Conservation (phyloP, 2,888 invertebrate genomes). For the Eudemis profundana region DNA sequence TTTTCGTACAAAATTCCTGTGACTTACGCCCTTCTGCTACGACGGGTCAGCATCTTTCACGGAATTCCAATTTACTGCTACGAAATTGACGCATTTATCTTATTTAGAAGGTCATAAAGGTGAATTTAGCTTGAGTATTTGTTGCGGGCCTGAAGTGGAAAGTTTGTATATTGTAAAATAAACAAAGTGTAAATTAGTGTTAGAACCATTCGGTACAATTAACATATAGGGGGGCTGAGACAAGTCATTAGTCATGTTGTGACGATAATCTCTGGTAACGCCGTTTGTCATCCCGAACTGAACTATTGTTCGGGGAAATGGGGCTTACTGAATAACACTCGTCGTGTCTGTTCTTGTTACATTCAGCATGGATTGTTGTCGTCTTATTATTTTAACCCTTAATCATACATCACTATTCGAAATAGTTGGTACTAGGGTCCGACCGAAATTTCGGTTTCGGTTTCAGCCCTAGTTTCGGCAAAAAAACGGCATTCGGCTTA, state of each 20-base stretch:
- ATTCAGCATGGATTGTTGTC: too few species aligned
- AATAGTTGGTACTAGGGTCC: too few species aligned
- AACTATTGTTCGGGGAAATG: constrained; percentile 48
- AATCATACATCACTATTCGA: too few species aligned
- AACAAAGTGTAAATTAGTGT: constrained; percentile 80
- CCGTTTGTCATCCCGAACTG: constrained; percentile 70
- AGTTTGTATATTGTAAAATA: constrained; percentile 68
- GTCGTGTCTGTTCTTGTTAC: constrained; percentile 13
- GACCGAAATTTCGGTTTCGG: too few species aligned
- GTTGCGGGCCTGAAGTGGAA: constrained; percentile 43
- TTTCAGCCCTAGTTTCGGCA: too few species aligned
- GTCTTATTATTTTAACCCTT: too few species aligned
- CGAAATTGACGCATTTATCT: constrained; percentile 42
- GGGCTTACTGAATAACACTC: constrained; percentile 45
- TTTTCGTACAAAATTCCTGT: neutral
- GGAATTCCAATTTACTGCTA: constrained; percentile 42
- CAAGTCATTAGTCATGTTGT: constrained; percentile 81
- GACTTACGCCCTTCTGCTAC: constrained; percentile 3
- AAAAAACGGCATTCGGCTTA: too few species aligned
- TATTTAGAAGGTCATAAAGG: constrained; percentile 41
- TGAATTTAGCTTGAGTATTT: constrained; percentile 23
- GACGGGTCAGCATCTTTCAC: constrained; percentile 54
- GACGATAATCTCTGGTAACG: constrained; percentile 79
- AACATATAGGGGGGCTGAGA: constrained; percentile 72
- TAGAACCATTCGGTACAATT: constrained; percentile 76